phyloP scores from a whole-genome alignment of 2,888 invertebrate species.

The Teleiodes luculella region DNA sequence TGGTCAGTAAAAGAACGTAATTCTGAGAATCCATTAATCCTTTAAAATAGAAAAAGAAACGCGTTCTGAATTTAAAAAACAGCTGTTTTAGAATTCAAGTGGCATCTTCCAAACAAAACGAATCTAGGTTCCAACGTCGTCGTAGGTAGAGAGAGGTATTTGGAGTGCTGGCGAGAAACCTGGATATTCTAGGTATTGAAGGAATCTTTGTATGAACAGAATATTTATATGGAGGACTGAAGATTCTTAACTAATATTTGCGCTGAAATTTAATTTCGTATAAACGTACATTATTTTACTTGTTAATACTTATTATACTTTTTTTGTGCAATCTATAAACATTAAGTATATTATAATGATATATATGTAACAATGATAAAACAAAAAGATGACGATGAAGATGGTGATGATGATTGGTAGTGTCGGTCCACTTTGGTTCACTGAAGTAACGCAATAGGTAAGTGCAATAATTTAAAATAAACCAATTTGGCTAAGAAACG shows the following conservation, averaged over 20 bases:
- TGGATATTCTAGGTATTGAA: not conserved
- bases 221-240: too few relatives aligned
- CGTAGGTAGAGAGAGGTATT: not conserved
- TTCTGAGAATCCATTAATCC: not conserved
- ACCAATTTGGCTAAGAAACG: too few relatives aligned
- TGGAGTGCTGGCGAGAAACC: not conserved
- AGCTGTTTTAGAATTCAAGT: not conserved
- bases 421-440: too few relatives aligned
- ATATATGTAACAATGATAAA: too few relatives aligned
- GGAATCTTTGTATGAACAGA: not conserved
- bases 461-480: too few relatives aligned
- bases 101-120: slow-evolving; percentile 11
- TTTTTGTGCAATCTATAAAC: not conserved
- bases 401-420: too few relatives aligned
- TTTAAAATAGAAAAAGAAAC: not conserved
- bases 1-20: not conserved
- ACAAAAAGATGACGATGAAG: too few relatives aligned
- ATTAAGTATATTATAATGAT: too few relatives aligned
- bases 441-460: too few relatives aligned
- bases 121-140: not conserved
- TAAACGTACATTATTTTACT: too few relatives aligned
- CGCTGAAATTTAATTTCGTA: too few relatives aligned
- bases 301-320: not conserved
- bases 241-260: too few relatives aligned
- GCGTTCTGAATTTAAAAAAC: not conserved